These are phyloP conservation scores for Alexandromys fortis DNA, from an alignment of 2,113 vertebrate species.

Conservation along the genomic window DNA sequence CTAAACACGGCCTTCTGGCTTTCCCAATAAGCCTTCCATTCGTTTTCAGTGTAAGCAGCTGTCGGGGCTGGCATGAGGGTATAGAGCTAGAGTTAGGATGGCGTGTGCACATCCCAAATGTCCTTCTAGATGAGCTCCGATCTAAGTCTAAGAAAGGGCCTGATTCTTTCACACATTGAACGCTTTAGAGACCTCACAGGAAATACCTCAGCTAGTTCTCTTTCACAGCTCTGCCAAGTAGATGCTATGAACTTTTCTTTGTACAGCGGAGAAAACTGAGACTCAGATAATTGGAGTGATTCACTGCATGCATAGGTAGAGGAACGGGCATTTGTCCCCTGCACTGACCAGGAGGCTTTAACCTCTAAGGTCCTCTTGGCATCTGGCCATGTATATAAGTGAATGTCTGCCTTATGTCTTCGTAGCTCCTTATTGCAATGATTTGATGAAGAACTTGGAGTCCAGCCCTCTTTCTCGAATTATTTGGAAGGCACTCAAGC, in stretches of 20 bases:
- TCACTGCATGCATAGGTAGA: neutral
- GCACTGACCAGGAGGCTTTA: neutral
- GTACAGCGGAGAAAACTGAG: neutral
- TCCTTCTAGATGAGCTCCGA: neutral
- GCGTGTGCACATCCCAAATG: neutral
- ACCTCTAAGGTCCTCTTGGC: neutral
- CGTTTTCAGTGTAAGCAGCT: neutral
- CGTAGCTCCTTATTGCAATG: constrained; percentile 96
- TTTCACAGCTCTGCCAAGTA: neutral
- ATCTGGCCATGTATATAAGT: neutral
- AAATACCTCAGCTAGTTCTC: neutral
- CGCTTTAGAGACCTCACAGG: neutral
- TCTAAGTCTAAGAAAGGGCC: neutral
- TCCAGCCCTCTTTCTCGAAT: constrained; percentile 95
- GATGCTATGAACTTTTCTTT: constrained; percentile 27
- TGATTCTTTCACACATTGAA: neutral
- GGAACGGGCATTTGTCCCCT: neutral
- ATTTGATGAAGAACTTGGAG: constrained; percentile 94
- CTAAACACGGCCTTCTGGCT: neutral
- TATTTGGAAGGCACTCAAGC: constrained; percentile 97
- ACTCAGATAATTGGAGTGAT: neutral
- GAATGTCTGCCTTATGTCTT: neutral
- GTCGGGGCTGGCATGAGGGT: neutral
- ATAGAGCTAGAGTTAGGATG: neutral
- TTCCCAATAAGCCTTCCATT: neutral